Conservation (phyloP, 2,113 vertebrate genomes). For the Saccopteryx leptura region DNA sequence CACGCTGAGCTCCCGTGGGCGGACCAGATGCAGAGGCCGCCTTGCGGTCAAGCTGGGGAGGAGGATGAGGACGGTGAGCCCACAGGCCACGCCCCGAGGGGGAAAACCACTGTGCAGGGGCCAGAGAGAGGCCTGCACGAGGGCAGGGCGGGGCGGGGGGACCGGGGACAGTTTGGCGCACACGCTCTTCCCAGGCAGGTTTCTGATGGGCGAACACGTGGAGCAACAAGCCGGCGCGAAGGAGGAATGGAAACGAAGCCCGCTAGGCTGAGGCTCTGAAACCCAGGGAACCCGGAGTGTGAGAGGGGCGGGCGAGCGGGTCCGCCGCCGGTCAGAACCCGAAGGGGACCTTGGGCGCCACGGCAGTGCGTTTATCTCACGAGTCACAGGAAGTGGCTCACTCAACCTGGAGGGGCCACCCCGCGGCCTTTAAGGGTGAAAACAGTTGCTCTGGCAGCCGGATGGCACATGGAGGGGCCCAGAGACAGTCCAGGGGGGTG, state of each 20-base stretch:
- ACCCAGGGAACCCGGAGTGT: accelerated
- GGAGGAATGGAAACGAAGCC: background rate
- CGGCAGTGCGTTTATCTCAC: background rate
- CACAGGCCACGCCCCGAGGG: background rate
- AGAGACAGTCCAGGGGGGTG: background rate
- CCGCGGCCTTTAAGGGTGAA: background rate
- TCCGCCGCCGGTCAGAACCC: accelerated
- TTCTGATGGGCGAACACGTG: background rate
- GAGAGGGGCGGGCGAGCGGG: too few species aligned
- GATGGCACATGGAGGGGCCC: too few species aligned
- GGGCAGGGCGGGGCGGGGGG: background rate
- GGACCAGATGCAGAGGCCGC: background rate
- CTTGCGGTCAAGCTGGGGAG: background rate
- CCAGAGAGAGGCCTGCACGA: background rate
- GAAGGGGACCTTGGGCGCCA: too few species aligned
- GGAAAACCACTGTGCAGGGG: background rate
- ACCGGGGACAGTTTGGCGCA: accelerated
- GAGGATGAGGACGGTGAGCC: background rate
- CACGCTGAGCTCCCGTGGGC: background rate
- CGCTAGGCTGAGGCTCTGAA: too few species aligned
- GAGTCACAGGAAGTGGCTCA: background rate
- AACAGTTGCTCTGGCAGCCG: background rate
- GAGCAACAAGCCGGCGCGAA: background rate
- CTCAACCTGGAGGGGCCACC: background rate
- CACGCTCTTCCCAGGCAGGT: background rate